Conservation (phyloP, 1,140 invertebrate genomes). For the Trichonephila clavipes region DNA sequence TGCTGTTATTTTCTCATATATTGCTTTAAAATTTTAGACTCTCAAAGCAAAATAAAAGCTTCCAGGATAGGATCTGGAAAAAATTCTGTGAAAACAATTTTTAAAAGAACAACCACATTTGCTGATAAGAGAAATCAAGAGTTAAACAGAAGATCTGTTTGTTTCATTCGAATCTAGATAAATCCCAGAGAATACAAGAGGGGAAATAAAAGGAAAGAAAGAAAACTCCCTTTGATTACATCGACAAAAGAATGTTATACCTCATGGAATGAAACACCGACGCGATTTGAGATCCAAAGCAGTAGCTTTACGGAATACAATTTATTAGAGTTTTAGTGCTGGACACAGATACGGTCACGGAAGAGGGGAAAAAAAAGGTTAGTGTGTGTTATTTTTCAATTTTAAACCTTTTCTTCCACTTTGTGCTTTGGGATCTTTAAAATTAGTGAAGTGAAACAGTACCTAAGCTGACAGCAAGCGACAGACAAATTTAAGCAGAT, state of each 20-base stretch:
- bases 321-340: conserved; percentile 13
- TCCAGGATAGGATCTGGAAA: not conserved
- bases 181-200: not conserved
- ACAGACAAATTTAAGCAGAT: not conserved
- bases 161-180: not conserved
- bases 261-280: conserved; percentile 26
- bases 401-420: conserved; percentile 1
- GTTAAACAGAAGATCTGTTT: not conserved
- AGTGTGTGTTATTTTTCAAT: conserved; percentile 27
- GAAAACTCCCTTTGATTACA: conserved; percentile 10
- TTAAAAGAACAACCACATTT: not conserved
- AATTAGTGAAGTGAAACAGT: not conserved
- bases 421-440: conserved; percentile 4
- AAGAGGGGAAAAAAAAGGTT: not conserved
- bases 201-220: not conserved
- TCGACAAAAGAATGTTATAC: conserved; percentile 34
- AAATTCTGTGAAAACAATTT: not conserved
- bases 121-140: not conserved
- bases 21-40: not conserved
- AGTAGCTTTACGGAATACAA: conserved; percentile 27
- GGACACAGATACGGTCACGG: not conserved
- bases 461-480: not conserved
- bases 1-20: no score
- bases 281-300: not conserved
- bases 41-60: not conserved